Evolutionary conservation across 2,113 vertebrate genomes (phyloP).

Genomic region (Corydoras sp.): DNA sequence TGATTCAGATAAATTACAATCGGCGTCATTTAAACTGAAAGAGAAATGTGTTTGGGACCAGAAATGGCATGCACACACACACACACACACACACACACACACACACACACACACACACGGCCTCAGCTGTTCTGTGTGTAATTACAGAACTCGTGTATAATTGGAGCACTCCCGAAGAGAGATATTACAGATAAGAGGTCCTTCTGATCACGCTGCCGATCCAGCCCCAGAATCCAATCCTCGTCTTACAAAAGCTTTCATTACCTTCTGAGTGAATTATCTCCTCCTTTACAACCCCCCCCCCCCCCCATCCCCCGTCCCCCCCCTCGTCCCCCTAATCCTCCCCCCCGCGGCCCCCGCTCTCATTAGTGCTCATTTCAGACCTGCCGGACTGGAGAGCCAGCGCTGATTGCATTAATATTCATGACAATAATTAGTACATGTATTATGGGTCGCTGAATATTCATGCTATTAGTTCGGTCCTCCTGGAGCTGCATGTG

Average conservation of each 20-base stretch:
- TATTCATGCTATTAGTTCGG: conserved; percentile 99
- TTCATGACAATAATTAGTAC: conserved; percentile 99
- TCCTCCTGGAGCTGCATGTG: conserved; percentile 76
- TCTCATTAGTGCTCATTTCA: conserved; percentile 92
- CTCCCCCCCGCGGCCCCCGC: conserved; percentile 54
- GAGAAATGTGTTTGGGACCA: no score
- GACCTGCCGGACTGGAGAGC: conserved; percentile 81
- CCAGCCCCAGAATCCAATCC: conserved; percentile 49
- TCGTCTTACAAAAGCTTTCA: conserved; percentile 47
- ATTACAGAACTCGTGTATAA: conserved; percentile 14
- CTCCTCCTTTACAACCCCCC: conserved; percentile 16
- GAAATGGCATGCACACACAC: not conserved
- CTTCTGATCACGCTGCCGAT: conserved; percentile 48
- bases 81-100: not conserved
- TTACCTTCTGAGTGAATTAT: conserved; percentile 46
- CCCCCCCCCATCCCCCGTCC: conserved; percentile 17
- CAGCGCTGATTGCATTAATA: conserved; percentile 94
- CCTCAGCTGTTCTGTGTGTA: conserved; percentile 5
- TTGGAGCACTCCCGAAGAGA: conserved; percentile 24
- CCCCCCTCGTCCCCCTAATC: conserved; percentile 5
- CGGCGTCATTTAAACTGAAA: no score
- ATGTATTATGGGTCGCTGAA: conserved; percentile 94
- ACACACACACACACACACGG: conserved; percentile 4
- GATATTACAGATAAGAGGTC: conserved; percentile 52
- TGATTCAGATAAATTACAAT: conserved; percentile 17